These are phyloP conservation scores for Ypsolopha scabrella DNA, from an alignment of 2,888 invertebrate genomes.

Conservation along the genomic window DNA sequence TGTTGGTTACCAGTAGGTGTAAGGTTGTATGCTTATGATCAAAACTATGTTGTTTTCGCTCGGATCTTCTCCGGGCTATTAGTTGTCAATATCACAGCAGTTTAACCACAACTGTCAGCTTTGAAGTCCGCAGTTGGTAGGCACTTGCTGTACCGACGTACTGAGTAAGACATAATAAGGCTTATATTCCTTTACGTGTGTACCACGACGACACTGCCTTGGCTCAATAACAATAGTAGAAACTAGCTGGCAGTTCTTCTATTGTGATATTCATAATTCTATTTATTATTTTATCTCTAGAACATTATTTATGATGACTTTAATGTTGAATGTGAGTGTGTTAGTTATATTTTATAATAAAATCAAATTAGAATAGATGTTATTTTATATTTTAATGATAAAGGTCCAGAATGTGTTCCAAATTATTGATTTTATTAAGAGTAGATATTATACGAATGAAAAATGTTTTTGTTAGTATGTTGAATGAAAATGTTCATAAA, in stretches of 20 bases:
- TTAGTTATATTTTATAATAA: conserved; percentile 47
- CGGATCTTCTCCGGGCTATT: conserved; percentile 14
- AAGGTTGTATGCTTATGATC: conserved; percentile 43
- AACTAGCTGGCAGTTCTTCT: conserved; percentile 59
- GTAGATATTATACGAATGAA: conserved; percentile 38
- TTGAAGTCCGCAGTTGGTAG: not conserved
- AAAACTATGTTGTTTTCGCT: conserved; percentile 33
- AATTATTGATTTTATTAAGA: conserved; percentile 43
- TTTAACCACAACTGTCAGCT: conserved; percentile 49
- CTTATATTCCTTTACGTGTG: no score
- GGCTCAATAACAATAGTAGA: conserved; percentile 4
- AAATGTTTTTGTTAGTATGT: conserved; percentile 42
- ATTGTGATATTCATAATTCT: conserved; percentile 68
- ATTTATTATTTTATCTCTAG: conserved; percentile 58
- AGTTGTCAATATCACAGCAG: conserved; percentile 68
- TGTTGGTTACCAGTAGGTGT: conserved; percentile 63
- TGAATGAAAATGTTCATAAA: conserved; percentile 24
- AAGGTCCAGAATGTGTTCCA: conserved; percentile 63
- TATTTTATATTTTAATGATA: conserved; percentile 43
- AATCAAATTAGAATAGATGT: conserved; percentile 48
- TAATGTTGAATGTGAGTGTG: conserved; percentile 44
- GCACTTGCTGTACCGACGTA: no score
- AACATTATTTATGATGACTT: conserved; percentile 56
- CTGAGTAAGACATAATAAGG: no score
- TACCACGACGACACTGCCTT: not conserved